A percentile compares a stretch with the other conserved stretches of the same genome.
phyloP scores from a whole-genome alignment of 2,888 invertebrate species.

The Acleris cristana region DNA sequence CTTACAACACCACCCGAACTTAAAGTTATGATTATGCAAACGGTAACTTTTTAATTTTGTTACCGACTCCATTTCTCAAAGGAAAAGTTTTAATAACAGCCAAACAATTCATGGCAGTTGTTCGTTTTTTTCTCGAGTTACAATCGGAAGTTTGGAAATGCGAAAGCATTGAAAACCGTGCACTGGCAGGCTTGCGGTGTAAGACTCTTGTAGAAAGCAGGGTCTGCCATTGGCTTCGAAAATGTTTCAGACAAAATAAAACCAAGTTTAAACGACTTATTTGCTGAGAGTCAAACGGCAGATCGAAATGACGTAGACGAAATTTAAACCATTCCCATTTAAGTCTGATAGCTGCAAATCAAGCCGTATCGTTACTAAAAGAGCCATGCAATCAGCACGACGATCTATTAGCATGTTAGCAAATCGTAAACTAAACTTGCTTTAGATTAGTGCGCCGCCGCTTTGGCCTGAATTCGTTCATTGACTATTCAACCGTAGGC shows the following conservation, averaged over 20 bases:
- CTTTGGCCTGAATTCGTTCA: slow-evolving; percentile 66
- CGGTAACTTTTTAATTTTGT: slow-evolving; percentile 59
- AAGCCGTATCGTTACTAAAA: not conserved
- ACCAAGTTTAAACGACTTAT: not conserved
- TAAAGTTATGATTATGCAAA: slow-evolving; percentile 58
- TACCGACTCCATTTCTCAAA: slow-evolving; percentile 54
- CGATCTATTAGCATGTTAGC: slow-evolving; percentile 28
- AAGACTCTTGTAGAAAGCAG: slow-evolving; percentile 12
- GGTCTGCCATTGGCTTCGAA: slow-evolving; percentile 53
- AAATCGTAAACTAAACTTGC: slow-evolving; percentile 41
- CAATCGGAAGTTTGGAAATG: slow-evolving; percentile 58
- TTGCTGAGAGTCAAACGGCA: not conserved
- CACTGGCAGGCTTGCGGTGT: slow-evolving; percentile 45
- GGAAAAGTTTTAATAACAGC: slow-evolving; percentile 64
- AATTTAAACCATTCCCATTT: slow-evolving; percentile 37
- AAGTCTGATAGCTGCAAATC: slow-evolving; percentile 29
- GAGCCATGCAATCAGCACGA: slow-evolving; percentile 12
- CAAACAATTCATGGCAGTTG: slow-evolving; percentile 62
- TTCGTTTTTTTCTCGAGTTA: slow-evolving; percentile 53
- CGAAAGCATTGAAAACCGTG: slow-evolving; percentile 54
- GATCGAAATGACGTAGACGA: not conserved
- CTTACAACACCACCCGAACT: slow-evolving; percentile 57
- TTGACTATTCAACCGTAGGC: slow-evolving; percentile 70
- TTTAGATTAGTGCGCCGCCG: slow-evolving; percentile 49
- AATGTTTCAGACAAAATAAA: slow-evolving; percentile 53